Conservation (phyloP, 2,888 invertebrate genomes). For the Thecophora atra region DNA sequence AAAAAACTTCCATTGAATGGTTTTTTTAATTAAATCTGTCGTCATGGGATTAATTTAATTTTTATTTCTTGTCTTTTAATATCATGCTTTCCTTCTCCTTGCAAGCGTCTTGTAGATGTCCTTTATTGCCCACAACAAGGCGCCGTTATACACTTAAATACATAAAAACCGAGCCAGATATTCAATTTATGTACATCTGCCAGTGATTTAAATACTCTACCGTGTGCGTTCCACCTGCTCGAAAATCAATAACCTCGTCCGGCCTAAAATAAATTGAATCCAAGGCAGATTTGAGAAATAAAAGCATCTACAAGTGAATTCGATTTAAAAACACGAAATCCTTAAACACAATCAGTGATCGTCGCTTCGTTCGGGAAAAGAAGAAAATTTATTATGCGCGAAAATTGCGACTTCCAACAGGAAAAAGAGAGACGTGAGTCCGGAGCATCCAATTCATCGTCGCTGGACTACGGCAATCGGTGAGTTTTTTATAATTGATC, state of each 20-base stretch:
- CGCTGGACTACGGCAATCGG: conserved; percentile 22
- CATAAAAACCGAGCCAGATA: neutral
- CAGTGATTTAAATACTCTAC: neutral
- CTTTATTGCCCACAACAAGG: conserved; percentile 13
- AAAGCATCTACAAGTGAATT: neutral
- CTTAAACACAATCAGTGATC: neutral
- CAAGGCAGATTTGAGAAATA: neutral
- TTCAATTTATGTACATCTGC: neutral
- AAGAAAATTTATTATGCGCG: conserved; percentile 21
- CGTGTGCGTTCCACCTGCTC: conserved; percentile 24
- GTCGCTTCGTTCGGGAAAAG: neutral
- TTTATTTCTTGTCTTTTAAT: too few relatives aligned
- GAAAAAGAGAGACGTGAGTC: conserved; percentile 19
- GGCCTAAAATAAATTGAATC: neutral
- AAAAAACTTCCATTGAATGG: too few relatives aligned
- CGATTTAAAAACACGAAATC: neutral
- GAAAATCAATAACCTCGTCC: conserved; percentile 24
- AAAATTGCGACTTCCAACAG: conserved; percentile 26
- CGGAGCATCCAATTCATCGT: conserved; percentile 13
- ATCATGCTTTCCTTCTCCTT: neutral
- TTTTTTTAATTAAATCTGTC: too few relatives aligned
- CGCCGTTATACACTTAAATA: neutral
- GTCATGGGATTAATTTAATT: too few relatives aligned
- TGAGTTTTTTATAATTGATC: conserved; percentile 1
- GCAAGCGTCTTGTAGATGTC: conserved; percentile 20